Evolutionary conservation across 2,888 invertebrate species (phyloP).

Genomic region (Synergus umbraculus): DNA sequence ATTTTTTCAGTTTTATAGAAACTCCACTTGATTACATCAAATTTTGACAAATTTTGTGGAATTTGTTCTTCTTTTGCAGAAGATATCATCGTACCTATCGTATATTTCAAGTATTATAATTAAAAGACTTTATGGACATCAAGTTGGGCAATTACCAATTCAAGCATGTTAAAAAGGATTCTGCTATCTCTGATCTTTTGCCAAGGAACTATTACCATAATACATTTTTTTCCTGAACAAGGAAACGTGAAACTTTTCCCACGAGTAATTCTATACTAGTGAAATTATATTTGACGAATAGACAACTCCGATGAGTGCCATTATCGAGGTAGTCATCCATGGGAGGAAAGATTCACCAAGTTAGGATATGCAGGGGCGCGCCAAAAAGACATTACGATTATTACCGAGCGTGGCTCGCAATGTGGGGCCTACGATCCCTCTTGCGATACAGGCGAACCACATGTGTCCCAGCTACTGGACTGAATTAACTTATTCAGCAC

Average conservation of each 20-base stretch:
- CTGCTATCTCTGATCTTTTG: too few relatives aligned
- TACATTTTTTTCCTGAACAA: not conserved
- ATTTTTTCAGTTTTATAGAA: too few relatives aligned
- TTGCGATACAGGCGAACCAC: slow-evolving; percentile 52
- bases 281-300: slow-evolving; percentile 68
- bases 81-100: too few relatives aligned
- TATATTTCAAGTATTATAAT: too few relatives aligned
- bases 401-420: slow-evolving; percentile 69
- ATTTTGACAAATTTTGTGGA: too few relatives aligned
- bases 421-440: slow-evolving; percentile 63
- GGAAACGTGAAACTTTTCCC: slow-evolving; percentile 49
- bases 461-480: slow-evolving; percentile 64
- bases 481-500: slow-evolving; percentile 69
- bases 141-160: too few relatives aligned
- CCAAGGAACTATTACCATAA: not conserved
- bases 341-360: slow-evolving; percentile 45
- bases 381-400: slow-evolving; percentile 77
- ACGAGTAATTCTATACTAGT: slow-evolving; percentile 66
- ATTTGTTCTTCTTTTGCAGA: too few relatives aligned
- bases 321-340: slow-evolving; percentile 19
- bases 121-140: too few relatives aligned
- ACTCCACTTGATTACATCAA: too few relatives aligned
- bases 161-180: too few relatives aligned
- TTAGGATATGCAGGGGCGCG: slow-evolving; percentile 54
- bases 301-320: slow-evolving; percentile 24